Base-by-base conservation (phyloP, 2,113 vertebrate species). In the Zosterops borbonicus region DNA sequence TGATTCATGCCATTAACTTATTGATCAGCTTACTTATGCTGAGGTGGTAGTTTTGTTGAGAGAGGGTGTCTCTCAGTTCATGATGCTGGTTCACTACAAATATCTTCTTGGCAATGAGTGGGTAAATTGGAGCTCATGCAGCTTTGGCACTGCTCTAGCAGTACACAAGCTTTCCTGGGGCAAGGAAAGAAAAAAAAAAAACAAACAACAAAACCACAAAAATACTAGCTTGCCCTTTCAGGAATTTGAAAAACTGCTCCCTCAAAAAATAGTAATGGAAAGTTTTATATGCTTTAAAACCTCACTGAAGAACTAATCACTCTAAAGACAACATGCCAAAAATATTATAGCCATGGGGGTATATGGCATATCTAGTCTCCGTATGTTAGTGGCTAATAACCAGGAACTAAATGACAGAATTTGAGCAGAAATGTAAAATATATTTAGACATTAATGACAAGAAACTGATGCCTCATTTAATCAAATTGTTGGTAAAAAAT, bases 1-100 rank as follows among this genome's bases (percentile, higher is more conserved):
- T 92, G 98, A 99, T 98, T 98, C 87, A 95, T 98, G 97, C 97
- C 98, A 98, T 99, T 99, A 98, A 97, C 97, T 98, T 98, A 99
- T 99, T 94, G 98, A 99, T 96, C 78, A 71, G 53, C 89, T 98
- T 79, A 81, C 89, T 97, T 97, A 83, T 97, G 98, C 99, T 99
- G 98, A 99, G 97, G 96, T 95, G 80, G 97, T 97, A 82, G 80
- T 97, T 98, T 97, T 96, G 84, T 96, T 56, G 39, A 84, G 46
- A 81, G 33, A 78, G 20, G 42, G n/a, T 64, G 12, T 95, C 52
- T 37, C 42, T 73, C 33, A 29, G 31, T 46, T 94, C 52, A 39
- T 3, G 4, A 55, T 42, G 35, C 11, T 47, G 59, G 27, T 62
- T 55, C 14, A 16, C 27, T 83, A 20, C 41, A 95, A 90, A 90